Base-by-base conservation (phyloP, 2,888 invertebrate genomes). In the Sympetrum striolatum region DNA sequence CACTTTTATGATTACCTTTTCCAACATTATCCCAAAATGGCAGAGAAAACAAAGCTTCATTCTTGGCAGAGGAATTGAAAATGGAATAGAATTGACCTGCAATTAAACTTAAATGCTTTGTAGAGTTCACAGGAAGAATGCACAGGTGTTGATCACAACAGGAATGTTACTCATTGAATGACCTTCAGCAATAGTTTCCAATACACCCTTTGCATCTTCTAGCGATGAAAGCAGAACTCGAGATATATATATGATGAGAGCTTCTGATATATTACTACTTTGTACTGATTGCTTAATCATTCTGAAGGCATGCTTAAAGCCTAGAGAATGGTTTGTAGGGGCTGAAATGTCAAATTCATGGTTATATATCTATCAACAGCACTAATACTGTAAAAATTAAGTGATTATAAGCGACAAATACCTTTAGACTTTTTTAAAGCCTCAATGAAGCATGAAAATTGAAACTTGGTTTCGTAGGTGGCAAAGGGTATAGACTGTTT, bases 71-170 rank as follows among this genome's bases (percentile, higher is more conserved):
- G 64, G 92, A 91, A 91, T 93, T 93, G 90, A 94, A 92, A 6
- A 93, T 93, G 80, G 93, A 91, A 92, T 93, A 94, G 91, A 94
- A 93, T 91, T 94, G 93, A 81, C 94, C 94, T 31, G 95, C 94
- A 39, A 94, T 94, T 91, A 94, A 93, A 91, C 95, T 95, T 90
- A 95, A 93, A 92, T 94, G 94, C 91, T 94, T 93, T 15, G 94
- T 94, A n/a, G 94, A 94, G 93, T 95, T 95, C 15, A 95, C 94
- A 80, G 95, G 93, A 91, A 95, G 92, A 94, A 95, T 48, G 96
- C 95, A 92, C 96, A 96, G 2, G 96, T 96, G 93, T 96, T 96
- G 91, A 96, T 96, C 90, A 96, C 93, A 91, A 96, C 94, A 22
- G 94, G 94, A 91, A 94, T 93, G 18, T 93, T 93, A 25, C 95